phyloP scores from a whole-genome alignment of 2,888 invertebrate species.

The Sericinus montela region DNA sequence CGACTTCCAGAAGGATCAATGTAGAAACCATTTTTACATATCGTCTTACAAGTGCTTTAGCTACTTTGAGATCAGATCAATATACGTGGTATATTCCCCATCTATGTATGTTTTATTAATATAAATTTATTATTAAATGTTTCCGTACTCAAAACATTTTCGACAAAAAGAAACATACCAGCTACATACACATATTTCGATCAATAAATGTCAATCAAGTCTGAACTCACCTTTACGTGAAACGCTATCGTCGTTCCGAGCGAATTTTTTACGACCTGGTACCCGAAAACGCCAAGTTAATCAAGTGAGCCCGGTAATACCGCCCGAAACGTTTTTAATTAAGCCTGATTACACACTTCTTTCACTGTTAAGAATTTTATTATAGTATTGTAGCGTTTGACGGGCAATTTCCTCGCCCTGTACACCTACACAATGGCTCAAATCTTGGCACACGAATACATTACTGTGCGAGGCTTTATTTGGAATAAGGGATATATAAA shows the following conservation, averaged over 20 bases:
- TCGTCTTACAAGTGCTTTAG: too few relatives aligned
- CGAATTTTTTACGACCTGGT: slow-evolving; percentile 48
- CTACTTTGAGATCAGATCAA: too few relatives aligned
- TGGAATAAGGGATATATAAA: slow-evolving; percentile 19
- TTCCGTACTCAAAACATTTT: too few relatives aligned
- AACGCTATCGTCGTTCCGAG: slow-evolving; percentile 42
- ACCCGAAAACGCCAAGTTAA: slow-evolving; percentile 52
- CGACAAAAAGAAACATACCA: too few relatives aligned
- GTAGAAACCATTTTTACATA: too few relatives aligned
- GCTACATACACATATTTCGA: too few relatives aligned
- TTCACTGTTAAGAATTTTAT: slow-evolving; percentile 41
- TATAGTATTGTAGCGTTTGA: slow-evolving; percentile 26
- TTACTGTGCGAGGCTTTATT: slow-evolving; percentile 23
- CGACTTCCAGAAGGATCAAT: too few relatives aligned
- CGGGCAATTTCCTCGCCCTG: slow-evolving; percentile 16
- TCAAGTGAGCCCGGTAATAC: slow-evolving; percentile 45
- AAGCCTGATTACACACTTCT: slow-evolving; percentile 55
- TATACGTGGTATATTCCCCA: too few relatives aligned
- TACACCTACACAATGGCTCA: slow-evolving; percentile 23
- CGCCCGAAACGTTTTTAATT: slow-evolving; percentile 62
- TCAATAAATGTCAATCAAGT: not conserved
- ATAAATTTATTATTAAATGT: too few relatives aligned
- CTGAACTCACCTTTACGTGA: slow-evolving; percentile 13
- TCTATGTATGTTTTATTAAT: too few relatives aligned
- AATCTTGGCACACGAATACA: slow-evolving; percentile 26